Evolutionary conservation across 2,113 vertebrate genomes (phyloP).

Genomic region (Machaerirhynchus nigripectus): DNA sequence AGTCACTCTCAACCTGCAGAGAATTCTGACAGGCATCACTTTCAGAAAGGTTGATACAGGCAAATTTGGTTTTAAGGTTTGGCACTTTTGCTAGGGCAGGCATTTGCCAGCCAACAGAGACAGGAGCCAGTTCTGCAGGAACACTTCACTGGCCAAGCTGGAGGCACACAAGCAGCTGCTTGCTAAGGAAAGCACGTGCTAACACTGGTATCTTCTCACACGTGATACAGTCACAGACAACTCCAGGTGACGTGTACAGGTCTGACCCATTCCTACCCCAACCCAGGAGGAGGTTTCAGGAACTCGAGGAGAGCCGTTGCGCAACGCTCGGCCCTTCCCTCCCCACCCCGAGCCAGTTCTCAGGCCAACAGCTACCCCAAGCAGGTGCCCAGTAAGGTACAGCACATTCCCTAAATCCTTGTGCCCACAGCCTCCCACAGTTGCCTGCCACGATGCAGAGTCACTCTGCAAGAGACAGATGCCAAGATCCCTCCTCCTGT

Average conservation of each 20-base stretch:
- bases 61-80: slow-evolving; percentile 47
- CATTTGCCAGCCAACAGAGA: not conserved
- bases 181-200: not conserved
- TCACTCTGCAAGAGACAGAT: not conserved
- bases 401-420: not conserved
- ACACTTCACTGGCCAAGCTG: not conserved
- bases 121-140: not conserved
- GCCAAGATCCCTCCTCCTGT: not conserved
- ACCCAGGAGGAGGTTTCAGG: not conserved
- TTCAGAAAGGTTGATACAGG: not conserved
- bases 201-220: not conserved
- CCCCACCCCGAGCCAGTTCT: not conserved
- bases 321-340: not conserved
- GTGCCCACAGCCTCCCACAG: not conserved
- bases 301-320: not conserved
- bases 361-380: not conserved
- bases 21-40: not conserved
- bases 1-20: not conserved
- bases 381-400: not conserved
- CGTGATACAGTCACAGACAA: not conserved
- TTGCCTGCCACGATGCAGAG: not conserved
- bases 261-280: not conserved
- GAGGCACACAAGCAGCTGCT: slow-evolving; percentile 8
- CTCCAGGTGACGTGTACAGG: not conserved
- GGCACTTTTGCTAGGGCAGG: slow-evolving; percentile 44